Evolutionary conservation across 2,888 invertebrate genomes (phyloP).

Genomic region (Drosophila mulleri): DNA sequence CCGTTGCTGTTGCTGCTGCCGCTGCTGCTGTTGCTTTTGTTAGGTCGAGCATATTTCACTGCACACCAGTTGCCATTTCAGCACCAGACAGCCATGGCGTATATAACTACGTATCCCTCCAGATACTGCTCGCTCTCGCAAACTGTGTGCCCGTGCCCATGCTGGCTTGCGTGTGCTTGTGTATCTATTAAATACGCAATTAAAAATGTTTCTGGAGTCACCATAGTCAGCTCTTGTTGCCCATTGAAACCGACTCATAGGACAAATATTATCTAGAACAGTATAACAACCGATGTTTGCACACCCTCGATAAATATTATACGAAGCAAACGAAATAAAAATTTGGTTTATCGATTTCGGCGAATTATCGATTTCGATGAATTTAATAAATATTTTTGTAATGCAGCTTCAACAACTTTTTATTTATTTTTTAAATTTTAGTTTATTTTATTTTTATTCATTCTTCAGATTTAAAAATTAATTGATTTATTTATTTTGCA

Average conservation of each 20-base stretch:
- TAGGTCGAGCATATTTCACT: slow-evolving; percentile 63
- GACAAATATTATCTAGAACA: slow-evolving; percentile 1
- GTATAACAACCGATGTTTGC: slow-evolving; percentile 1
- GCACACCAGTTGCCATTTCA: slow-evolving; percentile 77
- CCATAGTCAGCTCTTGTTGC: slow-evolving; percentile 56
- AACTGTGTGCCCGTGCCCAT: neutral
- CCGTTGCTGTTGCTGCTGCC: slow-evolving; percentile 12
- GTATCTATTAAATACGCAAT: slow-evolving; percentile 77
- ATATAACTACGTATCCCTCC: slow-evolving; percentile 18
- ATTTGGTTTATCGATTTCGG: too few species aligned
- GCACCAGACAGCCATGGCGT: slow-evolving; percentile 55
- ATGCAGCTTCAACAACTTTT: too few species aligned
- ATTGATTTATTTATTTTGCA: too few species aligned
- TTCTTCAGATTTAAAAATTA: too few species aligned
- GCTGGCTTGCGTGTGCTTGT: slow-evolving; percentile 10
- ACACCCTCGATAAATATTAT: slow-evolving; percentile 8
- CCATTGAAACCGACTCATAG: too few species aligned
- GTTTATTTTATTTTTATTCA: too few species aligned
- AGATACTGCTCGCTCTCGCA: neutral
- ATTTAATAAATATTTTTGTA: too few species aligned
- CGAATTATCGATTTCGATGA: too few species aligned
- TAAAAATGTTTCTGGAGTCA: slow-evolving; percentile 75
- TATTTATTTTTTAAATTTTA: too few species aligned
- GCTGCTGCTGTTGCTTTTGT: slow-evolving; percentile 28
- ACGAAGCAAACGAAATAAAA: too few species aligned